Conservation (phyloP, 1,140 invertebrate species). For the Galendromus occidentalis region DNA sequence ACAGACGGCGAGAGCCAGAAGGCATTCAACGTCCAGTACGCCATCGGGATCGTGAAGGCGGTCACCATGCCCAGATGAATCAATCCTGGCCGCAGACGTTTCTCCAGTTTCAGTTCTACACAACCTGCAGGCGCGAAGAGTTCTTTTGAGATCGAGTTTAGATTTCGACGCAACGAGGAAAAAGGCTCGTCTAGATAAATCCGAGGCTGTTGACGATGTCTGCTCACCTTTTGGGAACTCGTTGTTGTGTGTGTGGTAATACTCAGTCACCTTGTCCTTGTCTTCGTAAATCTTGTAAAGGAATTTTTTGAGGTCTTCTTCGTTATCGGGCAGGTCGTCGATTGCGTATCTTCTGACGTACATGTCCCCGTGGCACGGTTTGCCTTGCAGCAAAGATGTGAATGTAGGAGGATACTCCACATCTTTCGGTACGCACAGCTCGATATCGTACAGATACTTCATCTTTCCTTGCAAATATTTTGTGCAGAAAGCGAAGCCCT, state of each 20-base stretch:
- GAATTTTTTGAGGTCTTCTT: conserved; percentile 55
- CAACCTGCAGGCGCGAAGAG: neutral
- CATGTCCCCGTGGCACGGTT: conserved; percentile 48
- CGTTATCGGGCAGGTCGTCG: conserved; percentile 52
- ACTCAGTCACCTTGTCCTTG: conserved; percentile 38
- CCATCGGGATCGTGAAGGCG: neutral
- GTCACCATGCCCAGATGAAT: neutral
- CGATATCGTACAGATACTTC: conserved; percentile 20
- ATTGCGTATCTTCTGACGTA: conserved; percentile 60
- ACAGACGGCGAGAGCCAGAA: neutral
- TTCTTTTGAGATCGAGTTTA: neutral
- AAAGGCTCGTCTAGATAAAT: neutral
- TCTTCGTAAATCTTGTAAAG: conserved; percentile 53
- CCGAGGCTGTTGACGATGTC: neutral
- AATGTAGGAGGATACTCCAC: conserved; percentile 44
- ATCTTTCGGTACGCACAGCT: conserved; percentile 20
- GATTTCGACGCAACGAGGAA: neutral
- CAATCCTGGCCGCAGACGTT: neutral
- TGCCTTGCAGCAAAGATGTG: conserved; percentile 51
- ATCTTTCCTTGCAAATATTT: conserved; percentile 19
- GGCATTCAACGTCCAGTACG: neutral
- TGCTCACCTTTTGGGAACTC: neutral
- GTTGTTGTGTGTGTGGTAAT: conserved; percentile 2
- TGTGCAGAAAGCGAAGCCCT: conserved; percentile 44
- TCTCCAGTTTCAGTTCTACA: neutral